Evolutionary conservation across 2,888 invertebrate genomes (phyloP).

Genomic region (Drosophila suboccidentalis): DNA sequence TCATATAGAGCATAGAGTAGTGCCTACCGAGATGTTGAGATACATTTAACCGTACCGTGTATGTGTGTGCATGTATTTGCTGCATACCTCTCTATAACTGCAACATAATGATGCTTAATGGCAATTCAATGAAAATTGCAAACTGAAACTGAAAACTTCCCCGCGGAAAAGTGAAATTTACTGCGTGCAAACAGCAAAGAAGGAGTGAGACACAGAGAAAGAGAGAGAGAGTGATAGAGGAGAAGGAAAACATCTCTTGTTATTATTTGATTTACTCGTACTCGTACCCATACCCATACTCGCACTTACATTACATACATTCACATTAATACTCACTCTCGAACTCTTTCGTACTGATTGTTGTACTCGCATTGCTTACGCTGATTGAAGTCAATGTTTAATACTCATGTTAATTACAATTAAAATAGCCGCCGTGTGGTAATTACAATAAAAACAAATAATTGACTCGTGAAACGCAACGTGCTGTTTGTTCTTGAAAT

Average conservation of each 20-base stretch:
- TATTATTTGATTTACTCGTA: slow-evolving; percentile 33
- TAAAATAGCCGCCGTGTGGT: slow-evolving; percentile 41
- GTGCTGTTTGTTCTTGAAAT: slow-evolving; percentile 38
- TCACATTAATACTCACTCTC: background rate
- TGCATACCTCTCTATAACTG: slow-evolving; percentile 25
- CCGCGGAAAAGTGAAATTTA: slow-evolving; percentile 55
- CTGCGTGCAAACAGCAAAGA: slow-evolving; percentile 4
- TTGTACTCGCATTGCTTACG: slow-evolving; percentile 17
- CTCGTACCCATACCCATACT: background rate
- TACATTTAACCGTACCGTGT: background rate
- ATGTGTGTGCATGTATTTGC: background rate
- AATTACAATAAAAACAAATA: slow-evolving; percentile 38
- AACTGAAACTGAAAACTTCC: slow-evolving; percentile 52
- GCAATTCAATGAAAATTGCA: slow-evolving; percentile 59
- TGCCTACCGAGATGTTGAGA: background rate
- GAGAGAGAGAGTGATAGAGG: slow-evolving; percentile 2
- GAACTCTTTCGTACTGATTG: background rate
- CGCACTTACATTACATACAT: background rate
- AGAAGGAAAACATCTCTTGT: slow-evolving; percentile 14
- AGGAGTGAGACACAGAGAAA: background rate
- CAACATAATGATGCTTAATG: slow-evolving; percentile 53
- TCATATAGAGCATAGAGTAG: slow-evolving; percentile 30
- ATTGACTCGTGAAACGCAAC: slow-evolving; percentile 41
- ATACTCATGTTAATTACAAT: slow-evolving; percentile 44
- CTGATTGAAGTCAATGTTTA: slow-evolving; percentile 30